phyloP scores from a whole-genome alignment of 2,797 vertebrate species.

The Onychomys leucogaster region DNA sequence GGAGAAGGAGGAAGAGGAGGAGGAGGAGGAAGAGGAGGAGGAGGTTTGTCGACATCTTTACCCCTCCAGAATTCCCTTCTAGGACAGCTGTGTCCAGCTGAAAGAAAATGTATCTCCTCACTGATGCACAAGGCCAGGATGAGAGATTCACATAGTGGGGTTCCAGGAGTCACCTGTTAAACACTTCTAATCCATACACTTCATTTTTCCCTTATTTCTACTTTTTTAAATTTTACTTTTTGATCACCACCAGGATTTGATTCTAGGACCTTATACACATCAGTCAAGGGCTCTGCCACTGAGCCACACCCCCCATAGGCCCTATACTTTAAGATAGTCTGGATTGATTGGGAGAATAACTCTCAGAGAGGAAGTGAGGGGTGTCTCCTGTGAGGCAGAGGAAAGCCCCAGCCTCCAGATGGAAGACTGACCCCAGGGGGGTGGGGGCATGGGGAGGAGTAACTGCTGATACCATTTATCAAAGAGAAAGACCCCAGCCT shows the following conservation, averaged over 20 bases:
- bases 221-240: neutral
- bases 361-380: neutral
- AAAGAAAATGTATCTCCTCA: neutral
- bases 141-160: neutral
- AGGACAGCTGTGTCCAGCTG: neutral
- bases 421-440: neutral
- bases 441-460: no score
- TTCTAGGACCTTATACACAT: neutral
- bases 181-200: neutral
- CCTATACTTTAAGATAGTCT: neutral
- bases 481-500: neutral
- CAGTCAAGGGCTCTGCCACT: neutral
- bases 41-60: neutral
- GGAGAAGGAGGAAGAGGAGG: no score
- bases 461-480: neutral
- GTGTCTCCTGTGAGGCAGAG: neutral
- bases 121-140: neutral
- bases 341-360: neutral
- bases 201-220: neutral
- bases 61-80: neutral
- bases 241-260: neutral
- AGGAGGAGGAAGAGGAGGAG: no score
- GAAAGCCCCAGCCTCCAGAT: neutral
- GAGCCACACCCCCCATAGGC: neutral
- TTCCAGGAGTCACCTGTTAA: neutral